phyloP scores from a whole-genome alignment of 1,140 invertebrate genomes.

The Drosophila funebris region DNA sequence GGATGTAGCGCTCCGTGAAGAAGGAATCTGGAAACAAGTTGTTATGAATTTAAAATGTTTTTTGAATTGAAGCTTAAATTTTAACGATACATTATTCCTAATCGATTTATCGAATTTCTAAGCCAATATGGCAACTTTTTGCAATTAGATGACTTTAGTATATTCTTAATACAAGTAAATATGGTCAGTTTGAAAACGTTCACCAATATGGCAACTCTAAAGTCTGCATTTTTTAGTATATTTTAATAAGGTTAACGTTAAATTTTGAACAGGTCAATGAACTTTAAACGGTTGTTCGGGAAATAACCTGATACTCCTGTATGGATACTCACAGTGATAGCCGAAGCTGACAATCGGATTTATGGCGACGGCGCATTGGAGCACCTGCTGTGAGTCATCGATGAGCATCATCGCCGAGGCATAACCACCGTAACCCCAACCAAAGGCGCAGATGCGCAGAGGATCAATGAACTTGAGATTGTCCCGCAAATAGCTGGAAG shows the following conservation, averaged over 20 bases:
- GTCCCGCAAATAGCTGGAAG: conserved; percentile 87
- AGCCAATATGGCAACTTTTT: too few relatives aligned
- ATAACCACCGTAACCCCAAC: conserved; percentile 89
- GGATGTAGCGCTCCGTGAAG: conserved; percentile 93
- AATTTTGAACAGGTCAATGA: too few relatives aligned
- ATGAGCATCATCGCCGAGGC: conserved; percentile 90
- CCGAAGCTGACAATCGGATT: conserved; percentile 92
- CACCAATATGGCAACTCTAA: too few relatives aligned
- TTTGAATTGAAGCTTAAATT: too few relatives aligned
- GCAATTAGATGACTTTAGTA: too few relatives aligned
- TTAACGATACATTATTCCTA: too few relatives aligned
- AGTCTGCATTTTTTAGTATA: too few relatives aligned
- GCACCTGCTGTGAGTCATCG: conserved; percentile 88
- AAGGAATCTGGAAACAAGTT: conserved; percentile 88
- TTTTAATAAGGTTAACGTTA: too few relatives aligned
- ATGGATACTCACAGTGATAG: conserved; percentile 89
- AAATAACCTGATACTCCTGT: too few relatives aligned
- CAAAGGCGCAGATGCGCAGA: conserved; percentile 89
- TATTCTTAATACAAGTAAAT: not conserved
- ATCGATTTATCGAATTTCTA: too few relatives aligned
- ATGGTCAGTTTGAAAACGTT: not conserved
- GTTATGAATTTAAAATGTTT: not conserved
- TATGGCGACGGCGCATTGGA: conserved; percentile 91
- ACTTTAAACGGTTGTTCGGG: too few relatives aligned
- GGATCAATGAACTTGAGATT: conserved; percentile 90